Percentiles rank a stretch among this genome's conserved stretches.
Conservation (phyloP, 1,140 invertebrate genomes). For the Venturia canescens region DNA sequence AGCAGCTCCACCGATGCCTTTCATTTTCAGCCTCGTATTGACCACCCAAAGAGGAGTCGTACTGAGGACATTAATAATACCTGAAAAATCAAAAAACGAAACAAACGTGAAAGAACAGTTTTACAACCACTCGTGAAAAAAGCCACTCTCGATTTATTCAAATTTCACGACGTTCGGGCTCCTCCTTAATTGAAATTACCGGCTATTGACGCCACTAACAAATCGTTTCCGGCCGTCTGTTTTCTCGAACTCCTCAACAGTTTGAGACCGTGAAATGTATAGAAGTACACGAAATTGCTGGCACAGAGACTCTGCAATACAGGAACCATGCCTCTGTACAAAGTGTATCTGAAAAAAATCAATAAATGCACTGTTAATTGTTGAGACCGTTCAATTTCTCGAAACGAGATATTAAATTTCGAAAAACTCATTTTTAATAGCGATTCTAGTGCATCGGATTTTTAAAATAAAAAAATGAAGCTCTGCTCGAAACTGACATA, state of each 20-base stretch:
- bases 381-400: not conserved
- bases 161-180: not conserved
- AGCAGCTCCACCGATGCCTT: slow-evolving; percentile 71
- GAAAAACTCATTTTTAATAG: too few species aligned
- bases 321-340: slow-evolving; percentile 90
- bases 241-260: slow-evolving; percentile 74
- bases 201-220: slow-evolving; percentile 88
- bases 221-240: slow-evolving; percentile 83
- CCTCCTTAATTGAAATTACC: slow-evolving; percentile 73
- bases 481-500: too few species aligned
- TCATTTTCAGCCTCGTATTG: slow-evolving; percentile 91
- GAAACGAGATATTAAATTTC: not conserved
- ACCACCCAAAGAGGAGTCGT: slow-evolving; percentile 95
- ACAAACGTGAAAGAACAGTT: too few species aligned
- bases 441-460: too few species aligned
- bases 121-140: too few species aligned
- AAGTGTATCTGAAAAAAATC: slow-evolving; percentile 77
- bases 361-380: not conserved
- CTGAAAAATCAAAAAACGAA: slow-evolving; percentile 68
- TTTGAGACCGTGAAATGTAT: slow-evolving; percentile 91
- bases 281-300: slow-evolving; percentile 96
- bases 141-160: not conserved
- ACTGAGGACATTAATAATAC: slow-evolving; percentile 88
- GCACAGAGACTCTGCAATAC: slow-evolving; percentile 89
- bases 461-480: too few species aligned